phyloP scores from a whole-genome alignment of 2,797 vertebrate species.

The Peromyscus nudipes region DNA sequence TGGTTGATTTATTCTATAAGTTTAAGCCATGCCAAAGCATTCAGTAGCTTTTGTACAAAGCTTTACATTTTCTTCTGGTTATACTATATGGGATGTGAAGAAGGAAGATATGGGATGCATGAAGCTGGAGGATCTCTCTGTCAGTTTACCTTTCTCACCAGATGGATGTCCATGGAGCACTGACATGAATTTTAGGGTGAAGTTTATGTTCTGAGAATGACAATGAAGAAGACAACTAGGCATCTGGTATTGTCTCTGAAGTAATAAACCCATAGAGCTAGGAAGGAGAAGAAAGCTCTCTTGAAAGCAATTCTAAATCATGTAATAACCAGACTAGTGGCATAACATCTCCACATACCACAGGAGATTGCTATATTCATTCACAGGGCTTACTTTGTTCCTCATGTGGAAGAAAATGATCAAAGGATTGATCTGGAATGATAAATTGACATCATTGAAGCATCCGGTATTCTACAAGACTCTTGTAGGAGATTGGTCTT shows the following conservation, averaged over 20 bases:
- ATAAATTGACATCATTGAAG: not conserved
- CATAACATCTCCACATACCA: not conserved
- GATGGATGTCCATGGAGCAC: not conserved
- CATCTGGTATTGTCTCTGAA: not conserved
- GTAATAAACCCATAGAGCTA: not conserved
- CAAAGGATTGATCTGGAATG: not conserved
- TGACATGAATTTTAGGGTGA: not conserved
- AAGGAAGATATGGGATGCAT: not conserved
- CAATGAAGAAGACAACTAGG: not conserved
- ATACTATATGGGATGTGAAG: not conserved
- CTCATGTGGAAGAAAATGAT: conserved; percentile 1
- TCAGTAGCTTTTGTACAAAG: not conserved
- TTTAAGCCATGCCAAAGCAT: not conserved
- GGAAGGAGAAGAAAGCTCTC: not conserved
- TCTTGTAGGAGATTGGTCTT: not conserved
- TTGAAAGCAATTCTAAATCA: conserved; percentile 47
- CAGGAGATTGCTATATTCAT: not conserved
- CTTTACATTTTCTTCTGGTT: not conserved
- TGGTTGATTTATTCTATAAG: not conserved
- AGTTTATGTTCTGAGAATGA: not conserved
- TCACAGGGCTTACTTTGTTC: not conserved
- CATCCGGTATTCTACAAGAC: not conserved
- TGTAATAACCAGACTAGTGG: not conserved
- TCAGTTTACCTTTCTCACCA: not conserved
- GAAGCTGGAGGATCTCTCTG: not conserved